phyloP scores from a whole-genome alignment of 2,888 invertebrate species.

The Dysmachus trigonus region DNA sequence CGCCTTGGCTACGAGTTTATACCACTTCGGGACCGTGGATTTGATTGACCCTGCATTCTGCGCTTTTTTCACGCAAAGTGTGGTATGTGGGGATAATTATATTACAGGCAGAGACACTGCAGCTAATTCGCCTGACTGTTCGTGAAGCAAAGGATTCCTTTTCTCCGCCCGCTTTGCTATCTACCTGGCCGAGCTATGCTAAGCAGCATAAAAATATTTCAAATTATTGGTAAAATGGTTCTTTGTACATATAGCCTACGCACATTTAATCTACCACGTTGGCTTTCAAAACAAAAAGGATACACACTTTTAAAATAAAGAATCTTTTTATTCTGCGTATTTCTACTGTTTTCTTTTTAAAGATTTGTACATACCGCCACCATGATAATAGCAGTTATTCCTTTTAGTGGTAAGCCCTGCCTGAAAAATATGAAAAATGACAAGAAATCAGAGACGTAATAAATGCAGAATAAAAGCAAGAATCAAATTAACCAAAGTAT shows the following conservation, averaged over 20 bases:
- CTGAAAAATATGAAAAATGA: conserved; percentile 37
- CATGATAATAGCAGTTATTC: conserved; percentile 27
- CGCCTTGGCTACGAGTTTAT: too few species aligned
- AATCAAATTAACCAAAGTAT: background rate
- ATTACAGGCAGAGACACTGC: background rate
- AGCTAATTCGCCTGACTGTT: background rate
- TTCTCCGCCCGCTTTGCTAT: too few species aligned
- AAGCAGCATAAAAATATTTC: background rate
- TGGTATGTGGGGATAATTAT: too few species aligned
- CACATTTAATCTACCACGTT: background rate
- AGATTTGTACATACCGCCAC: conserved; percentile 35
- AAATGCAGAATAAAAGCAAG: background rate
- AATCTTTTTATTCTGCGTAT: background rate
- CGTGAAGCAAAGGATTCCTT: too few species aligned
- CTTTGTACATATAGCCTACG: background rate
- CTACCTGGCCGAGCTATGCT: background rate
- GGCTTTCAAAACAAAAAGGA: background rate
- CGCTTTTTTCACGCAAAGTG: background rate
- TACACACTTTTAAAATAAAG: background rate
- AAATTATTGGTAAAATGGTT: background rate
- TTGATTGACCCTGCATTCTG: background rate
- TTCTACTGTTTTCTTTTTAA: background rate
- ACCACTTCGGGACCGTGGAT: too few species aligned
- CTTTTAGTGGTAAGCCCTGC: conserved; percentile 20
- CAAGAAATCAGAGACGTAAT: conserved; percentile 18